phyloP scores from a whole-genome alignment of 2,888 invertebrate genomes.

The Sphaerophoria taeniata region DNA sequence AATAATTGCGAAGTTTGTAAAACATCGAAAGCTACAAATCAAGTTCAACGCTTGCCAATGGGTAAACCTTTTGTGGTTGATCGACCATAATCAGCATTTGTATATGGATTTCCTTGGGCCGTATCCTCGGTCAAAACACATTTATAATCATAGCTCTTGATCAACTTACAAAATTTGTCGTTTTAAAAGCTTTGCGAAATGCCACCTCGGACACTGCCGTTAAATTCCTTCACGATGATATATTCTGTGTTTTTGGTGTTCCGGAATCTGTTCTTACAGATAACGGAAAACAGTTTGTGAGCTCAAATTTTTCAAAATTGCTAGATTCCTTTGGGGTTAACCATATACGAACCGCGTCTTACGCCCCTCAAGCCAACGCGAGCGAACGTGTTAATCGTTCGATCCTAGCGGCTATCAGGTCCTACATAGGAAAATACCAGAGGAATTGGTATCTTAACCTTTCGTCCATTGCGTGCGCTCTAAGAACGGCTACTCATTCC shows the following conservation, averaged over 20 bases:
- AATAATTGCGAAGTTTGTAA: neutral
- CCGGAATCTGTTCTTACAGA: neutral
- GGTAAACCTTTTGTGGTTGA: neutral
- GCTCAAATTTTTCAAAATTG: neutral
- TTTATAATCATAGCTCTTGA: neutral
- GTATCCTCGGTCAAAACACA: neutral
- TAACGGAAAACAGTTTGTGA: neutral
- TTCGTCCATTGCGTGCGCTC: too few species aligned
- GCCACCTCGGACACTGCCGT: neutral
- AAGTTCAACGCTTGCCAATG: neutral
- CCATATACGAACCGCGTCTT: too few species aligned
- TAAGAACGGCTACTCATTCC: too few species aligned
- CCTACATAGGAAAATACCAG: too few species aligned
- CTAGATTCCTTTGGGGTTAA: too few species aligned
- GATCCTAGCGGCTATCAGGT: too few species aligned
- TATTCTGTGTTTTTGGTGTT: neutral
- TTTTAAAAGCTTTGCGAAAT: neutral
- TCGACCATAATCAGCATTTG: neutral
- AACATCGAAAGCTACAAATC: neutral
- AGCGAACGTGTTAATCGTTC: too few species aligned
- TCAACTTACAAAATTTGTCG: neutral
- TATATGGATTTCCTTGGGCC: neutral
- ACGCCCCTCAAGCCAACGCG: too few species aligned
- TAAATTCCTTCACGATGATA: neutral
- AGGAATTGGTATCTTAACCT: too few species aligned